phyloP scores from a whole-genome alignment of 2,888 invertebrate species.

The Gari tellinella region DNA sequence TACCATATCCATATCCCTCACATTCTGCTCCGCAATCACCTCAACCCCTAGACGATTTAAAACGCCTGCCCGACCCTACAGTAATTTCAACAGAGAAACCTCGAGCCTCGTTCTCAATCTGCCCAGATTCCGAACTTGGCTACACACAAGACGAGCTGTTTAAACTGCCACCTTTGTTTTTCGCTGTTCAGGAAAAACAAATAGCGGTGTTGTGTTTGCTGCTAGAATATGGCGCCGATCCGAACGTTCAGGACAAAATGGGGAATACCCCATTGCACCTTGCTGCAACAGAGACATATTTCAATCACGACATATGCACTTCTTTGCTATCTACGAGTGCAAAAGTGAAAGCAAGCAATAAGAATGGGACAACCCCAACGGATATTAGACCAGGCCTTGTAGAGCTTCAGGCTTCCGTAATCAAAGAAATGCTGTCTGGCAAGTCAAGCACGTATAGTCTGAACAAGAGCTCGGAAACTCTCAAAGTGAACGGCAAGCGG shows the following conservation, averaged over 20 bases:
- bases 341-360: slow-evolving; percentile 84
- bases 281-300: slow-evolving; percentile 86
- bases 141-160: slow-evolving; percentile 86
- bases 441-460: slow-evolving; percentile 54
- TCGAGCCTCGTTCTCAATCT: slow-evolving; percentile 38
- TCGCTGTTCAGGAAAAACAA: slow-evolving; percentile 86
- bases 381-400: slow-evolving; percentile 86
- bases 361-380: slow-evolving; percentile 85
- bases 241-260: slow-evolving; percentile 86
- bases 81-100: slow-evolving; percentile 3
- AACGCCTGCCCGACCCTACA: no score
- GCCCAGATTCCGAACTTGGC: slow-evolving; percentile 70
- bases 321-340: slow-evolving; percentile 86
- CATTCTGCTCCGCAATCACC: no score
- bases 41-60: no score
- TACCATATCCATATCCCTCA: neutral
- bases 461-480: slow-evolving; percentile 34
- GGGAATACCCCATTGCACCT: slow-evolving; percentile 87
- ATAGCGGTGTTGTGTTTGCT: slow-evolving; percentile 86
- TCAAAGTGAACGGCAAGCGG: slow-evolving; percentile 43
- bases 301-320: slow-evolving; percentile 86
- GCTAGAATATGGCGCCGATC: slow-evolving; percentile 86
- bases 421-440: slow-evolving; percentile 82
- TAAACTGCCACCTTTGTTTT: slow-evolving; percentile 87
- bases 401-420: slow-evolving; percentile 86